Evolutionary conservation across 2,888 invertebrate species (phyloP).

Genomic region (Drosophila nr. perissopoda): DNA sequence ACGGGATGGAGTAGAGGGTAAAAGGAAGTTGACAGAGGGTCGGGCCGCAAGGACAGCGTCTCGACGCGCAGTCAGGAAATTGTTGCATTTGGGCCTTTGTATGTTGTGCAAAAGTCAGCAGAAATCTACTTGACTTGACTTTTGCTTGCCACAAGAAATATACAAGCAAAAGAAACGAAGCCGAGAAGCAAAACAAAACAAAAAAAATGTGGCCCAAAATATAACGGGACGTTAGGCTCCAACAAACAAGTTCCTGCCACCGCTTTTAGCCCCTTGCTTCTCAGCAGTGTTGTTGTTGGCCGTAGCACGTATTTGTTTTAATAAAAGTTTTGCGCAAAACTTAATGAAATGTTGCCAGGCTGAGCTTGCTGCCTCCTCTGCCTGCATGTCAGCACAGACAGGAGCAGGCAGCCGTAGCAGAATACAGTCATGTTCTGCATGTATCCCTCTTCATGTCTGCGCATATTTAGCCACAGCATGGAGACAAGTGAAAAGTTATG

Average conservation of each 20-base stretch:
- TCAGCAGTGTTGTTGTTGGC: slow-evolving; percentile 32
- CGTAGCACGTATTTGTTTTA: slow-evolving; percentile 78
- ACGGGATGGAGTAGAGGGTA: slow-evolving; percentile 18
- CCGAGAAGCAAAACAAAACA: slow-evolving; percentile 26
- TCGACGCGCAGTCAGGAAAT: slow-evolving; percentile 69
- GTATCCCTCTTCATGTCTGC: slow-evolving; percentile 46
- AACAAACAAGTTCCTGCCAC: slow-evolving; percentile 13
- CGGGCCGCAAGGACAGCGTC: slow-evolving; percentile 9
- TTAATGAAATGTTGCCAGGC: slow-evolving; percentile 78
- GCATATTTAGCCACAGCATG: slow-evolving; percentile 64
- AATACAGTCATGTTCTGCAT: slow-evolving; percentile 36
- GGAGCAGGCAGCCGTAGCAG: not conserved
- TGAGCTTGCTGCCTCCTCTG: slow-evolving; percentile 20
- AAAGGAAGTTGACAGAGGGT: not conserved
- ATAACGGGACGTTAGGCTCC: slow-evolving; percentile 66
- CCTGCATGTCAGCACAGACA: slow-evolving; percentile 41
- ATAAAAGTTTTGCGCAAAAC: slow-evolving; percentile 80
- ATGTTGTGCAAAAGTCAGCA: slow-evolving; percentile 75
- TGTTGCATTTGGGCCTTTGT: slow-evolving; percentile 74
- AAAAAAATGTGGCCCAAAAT: slow-evolving; percentile 61
- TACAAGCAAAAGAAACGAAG: slow-evolving; percentile 30
- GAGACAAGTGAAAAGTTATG: slow-evolving; percentile 62
- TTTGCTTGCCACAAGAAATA: slow-evolving; percentile 70
- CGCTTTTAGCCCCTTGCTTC: not conserved
- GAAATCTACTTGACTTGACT: slow-evolving; percentile 79